Percentiles rank a stretch among this genome's conserved stretches.
Evolutionary conservation across 2,113 vertebrate genomes (phyloP).

Genomic region (Entomyzon cyanotis): DNA sequence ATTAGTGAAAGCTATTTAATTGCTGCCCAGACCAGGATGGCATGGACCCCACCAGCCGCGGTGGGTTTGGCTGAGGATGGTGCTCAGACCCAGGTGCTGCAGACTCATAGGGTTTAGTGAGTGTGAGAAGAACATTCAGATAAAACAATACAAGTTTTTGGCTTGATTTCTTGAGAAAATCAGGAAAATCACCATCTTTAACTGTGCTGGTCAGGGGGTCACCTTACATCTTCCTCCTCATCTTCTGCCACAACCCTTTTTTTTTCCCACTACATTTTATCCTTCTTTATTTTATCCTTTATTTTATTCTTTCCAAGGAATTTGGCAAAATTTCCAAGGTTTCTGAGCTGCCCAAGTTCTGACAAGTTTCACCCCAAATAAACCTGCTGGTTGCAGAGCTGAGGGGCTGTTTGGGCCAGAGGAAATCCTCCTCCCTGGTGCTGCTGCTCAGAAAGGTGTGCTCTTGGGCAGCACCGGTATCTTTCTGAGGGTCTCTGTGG

Average conservation of each 20-base stretch:
- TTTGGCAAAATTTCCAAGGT: neutral
- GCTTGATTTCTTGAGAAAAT: neutral
- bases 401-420: neutral
- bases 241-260: neutral
- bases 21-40: neutral
- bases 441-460: neutral
- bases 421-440: neutral
- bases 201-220: fast-evolving
- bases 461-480: neutral
- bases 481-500: neutral
- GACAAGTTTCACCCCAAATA: neutral
- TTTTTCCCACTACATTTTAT: neutral
- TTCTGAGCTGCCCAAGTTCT: neutral
- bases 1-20: neutral
- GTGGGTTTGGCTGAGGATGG: neutral
- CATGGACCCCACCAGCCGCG: fast-evolving
- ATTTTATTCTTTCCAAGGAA: neutral
- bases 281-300: neutral
- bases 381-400: neutral
- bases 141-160: neutral
- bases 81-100: fast-evolving
- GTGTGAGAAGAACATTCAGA: fast-evolving
- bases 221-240: neutral
- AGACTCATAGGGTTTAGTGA: fast-evolving
- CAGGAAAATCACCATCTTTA: neutral